phyloP scores from a whole-genome alignment of 1,140 invertebrate genomes.

The Oedothorax gibbosus region DNA sequence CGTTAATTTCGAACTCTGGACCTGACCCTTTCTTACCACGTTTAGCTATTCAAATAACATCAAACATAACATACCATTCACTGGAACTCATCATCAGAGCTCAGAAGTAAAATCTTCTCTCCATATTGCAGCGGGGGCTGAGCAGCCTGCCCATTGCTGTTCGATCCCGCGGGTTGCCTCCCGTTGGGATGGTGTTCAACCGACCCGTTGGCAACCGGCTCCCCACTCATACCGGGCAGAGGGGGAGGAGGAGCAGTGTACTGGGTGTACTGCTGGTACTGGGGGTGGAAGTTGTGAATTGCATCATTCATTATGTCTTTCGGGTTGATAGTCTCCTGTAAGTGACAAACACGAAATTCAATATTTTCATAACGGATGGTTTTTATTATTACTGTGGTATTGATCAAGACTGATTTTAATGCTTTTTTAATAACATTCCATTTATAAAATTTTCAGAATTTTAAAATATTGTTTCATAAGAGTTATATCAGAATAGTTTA shows the following conservation, averaged over 20 bases:
- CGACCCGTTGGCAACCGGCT: conserved; percentile 24
- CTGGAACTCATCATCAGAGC: conserved; percentile 97
- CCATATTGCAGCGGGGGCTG: conserved; percentile 76
- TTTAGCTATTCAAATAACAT: too few species aligned
- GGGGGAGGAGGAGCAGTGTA: conserved; percentile 82
- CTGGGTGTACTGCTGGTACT: conserved; percentile 99
- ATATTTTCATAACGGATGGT: too few species aligned
- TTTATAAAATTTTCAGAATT: too few species aligned
- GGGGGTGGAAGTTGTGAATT: conserved; percentile 99
- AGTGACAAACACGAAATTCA: conserved; percentile 60
- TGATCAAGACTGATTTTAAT: too few species aligned
- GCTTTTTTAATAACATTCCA: too few species aligned
- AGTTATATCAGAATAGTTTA: too few species aligned
- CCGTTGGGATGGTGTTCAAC: conserved; percentile 55
- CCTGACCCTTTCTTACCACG: too few species aligned
- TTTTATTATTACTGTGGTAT: too few species aligned
- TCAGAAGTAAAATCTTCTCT: conserved; percentile 95
- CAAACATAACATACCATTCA: conserved; percentile 68
- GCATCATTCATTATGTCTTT: conserved; percentile 99
- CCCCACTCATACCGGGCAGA: conserved; percentile 47
- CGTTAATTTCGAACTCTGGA: too few species aligned
- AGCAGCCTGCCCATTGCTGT: conserved; percentile 55
- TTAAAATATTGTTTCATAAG: too few species aligned
- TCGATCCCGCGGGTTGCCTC: conserved; percentile 13
- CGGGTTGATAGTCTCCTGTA: conserved; percentile 99